Evolutionary conservation across 92 coral and sea anemone species (phyloP).

Genomic region (Porites rus): DNA sequence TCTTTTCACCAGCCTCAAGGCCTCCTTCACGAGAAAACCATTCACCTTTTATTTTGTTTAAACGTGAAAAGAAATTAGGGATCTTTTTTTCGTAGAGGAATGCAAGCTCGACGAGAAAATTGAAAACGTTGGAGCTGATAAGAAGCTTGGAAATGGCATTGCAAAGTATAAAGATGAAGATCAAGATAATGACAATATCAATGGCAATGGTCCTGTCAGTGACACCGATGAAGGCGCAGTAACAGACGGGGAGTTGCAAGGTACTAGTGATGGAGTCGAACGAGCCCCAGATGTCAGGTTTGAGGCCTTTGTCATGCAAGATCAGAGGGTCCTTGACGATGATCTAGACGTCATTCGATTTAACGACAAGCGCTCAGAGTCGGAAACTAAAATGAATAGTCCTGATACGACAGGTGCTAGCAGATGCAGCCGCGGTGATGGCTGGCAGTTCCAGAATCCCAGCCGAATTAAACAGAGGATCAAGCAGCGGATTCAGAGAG

Average conservation of each 20-base stretch:
- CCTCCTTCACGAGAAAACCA: too few relatives aligned
- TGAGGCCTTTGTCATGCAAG: conserved; percentile 54
- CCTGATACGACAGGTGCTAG: neutral
- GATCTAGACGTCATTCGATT: conserved; percentile 35
- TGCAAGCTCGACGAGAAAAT: neutral
- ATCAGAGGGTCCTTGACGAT: conserved; percentile 58
- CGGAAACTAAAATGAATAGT: conserved; percentile 22
- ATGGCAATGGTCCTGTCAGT: neutral
- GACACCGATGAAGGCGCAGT: neutral
- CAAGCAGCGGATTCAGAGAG: conserved; percentile 40
- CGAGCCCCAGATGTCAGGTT: conserved; percentile 27
- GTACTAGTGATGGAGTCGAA: neutral
- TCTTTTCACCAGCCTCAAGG: too few relatives aligned
- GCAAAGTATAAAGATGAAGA: neutral
- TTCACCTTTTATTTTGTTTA: too few relatives aligned
- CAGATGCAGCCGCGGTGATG: conserved; percentile 12
- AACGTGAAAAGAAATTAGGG: too few relatives aligned
- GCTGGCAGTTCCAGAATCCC: conserved; percentile 61
- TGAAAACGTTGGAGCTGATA: neutral
- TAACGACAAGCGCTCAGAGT: neutral
- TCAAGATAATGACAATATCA: neutral
- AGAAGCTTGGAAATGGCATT: neutral
- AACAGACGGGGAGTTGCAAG: conserved; percentile 10
- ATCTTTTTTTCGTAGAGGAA: neutral
- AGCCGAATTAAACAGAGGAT: conserved; percentile 39